phyloP scores from a whole-genome alignment of 2,113 vertebrate genomes.

The Paradisaea rubra region DNA sequence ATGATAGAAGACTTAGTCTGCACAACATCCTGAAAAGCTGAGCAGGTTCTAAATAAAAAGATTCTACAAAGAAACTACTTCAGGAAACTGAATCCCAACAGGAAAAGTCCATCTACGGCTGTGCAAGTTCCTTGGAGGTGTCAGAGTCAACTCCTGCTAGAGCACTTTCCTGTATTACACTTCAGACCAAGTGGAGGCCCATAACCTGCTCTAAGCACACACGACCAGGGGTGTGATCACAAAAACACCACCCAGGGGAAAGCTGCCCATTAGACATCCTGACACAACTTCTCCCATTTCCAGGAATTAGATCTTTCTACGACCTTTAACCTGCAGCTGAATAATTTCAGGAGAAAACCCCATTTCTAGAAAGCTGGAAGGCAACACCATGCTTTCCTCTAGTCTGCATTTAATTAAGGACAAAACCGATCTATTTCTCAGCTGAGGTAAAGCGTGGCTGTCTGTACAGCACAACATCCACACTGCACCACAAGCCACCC shows the following conservation, averaged over 20 bases:
- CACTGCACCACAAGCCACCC: not conserved
- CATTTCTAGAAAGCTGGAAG: not conserved
- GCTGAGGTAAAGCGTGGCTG: not conserved
- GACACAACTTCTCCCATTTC: not conserved
- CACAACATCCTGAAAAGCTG: not conserved
- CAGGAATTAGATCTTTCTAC: not conserved
- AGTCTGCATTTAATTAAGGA: not conserved
- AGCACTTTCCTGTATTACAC: not conserved
- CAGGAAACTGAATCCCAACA: not conserved
- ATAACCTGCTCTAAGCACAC: not conserved
- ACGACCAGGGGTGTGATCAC: not conserved
- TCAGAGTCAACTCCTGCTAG: not conserved
- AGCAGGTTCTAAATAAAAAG: not conserved
- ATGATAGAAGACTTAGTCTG: not conserved
- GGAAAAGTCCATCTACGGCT: not conserved
- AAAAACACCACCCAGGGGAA: not conserved
- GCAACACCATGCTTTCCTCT: not conserved
- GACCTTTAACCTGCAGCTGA: not conserved
- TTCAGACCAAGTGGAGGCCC: not conserved
- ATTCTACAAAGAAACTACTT: not conserved
- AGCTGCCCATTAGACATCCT: not conserved
- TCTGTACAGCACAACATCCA: not conserved
- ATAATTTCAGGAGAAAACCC: not conserved
- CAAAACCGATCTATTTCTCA: not conserved
- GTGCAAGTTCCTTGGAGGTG: not conserved